Evolutionary conservation across 2,888 invertebrate genomes (phyloP).

Genomic region (Drosophila robusta): DNA sequence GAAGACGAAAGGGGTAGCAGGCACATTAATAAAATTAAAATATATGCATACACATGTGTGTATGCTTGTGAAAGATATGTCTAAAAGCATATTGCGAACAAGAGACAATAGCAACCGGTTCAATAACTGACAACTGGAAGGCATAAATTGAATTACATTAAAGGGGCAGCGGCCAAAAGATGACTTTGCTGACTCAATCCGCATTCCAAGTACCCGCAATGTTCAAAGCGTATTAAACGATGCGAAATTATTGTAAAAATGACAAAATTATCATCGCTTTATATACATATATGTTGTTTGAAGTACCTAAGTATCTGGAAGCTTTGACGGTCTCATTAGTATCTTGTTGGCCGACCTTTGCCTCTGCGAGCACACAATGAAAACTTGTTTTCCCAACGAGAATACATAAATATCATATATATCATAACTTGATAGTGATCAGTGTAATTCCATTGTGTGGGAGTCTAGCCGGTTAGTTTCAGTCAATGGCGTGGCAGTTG

Average conservation of each 20-base stretch:
- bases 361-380: constrained; percentile 30
- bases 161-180: constrained; percentile 61
- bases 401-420: constrained; percentile 21
- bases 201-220: constrained; percentile 3
- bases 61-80: constrained; percentile 18
- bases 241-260: constrained; percentile 40
- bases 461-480: constrained; percentile 16
- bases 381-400: constrained; percentile 54
- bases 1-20: constrained; percentile 17
- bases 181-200: constrained; percentile 38
- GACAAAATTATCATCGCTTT: constrained; percentile 28
- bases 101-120: constrained; percentile 61
- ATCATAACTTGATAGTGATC: constrained; percentile 29
- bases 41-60: constrained; percentile 1
- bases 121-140: constrained; percentile 67
- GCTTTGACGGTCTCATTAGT: constrained; percentile 50
- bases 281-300: constrained; percentile 18
- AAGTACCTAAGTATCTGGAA: constrained; percentile 21
- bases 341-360: constrained; percentile 54
- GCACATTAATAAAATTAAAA: constrained; percentile 41
- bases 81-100: constrained; percentile 27
- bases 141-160: constrained; percentile 72
- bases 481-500: neutral
- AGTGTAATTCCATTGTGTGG: constrained; percentile 44
- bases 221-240: constrained; percentile 52